Base-by-base conservation (phyloP, 2,888 invertebrate species). In the Blastobasis lacticolella region DNA sequence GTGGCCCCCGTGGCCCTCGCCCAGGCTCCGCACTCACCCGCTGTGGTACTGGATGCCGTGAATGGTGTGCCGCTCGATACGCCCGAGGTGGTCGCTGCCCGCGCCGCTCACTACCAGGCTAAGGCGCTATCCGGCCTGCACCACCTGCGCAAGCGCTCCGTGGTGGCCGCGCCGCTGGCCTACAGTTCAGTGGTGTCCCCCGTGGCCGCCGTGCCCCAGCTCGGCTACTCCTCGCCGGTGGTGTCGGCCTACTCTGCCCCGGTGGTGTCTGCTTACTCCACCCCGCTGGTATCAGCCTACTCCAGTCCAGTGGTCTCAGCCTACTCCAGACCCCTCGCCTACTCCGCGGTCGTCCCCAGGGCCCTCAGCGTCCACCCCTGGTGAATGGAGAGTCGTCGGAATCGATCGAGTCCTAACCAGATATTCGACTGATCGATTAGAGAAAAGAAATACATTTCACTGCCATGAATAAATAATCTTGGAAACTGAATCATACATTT, bases 31-130 rank as follows among this genome's bases (percentile, higher is more conserved):
- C 76, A 81, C 71, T 74, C 84, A 0, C 87, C 88, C 42, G 88
- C 87, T 43, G 78, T 87, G 23, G 81, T 86, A 41, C 63, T 88
- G 63, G 83, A 85, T 49, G 75, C 87, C 45, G 78, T 78, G 46
- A 68, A 80, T 59, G 87, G 88, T 50, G 88, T 88, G 9, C 88
- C 88, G 43, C 72, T 89, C 48, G 87, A 89, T 64, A 88, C 88
- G 10, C 83, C 86, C 57, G 88, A 85, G 56, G 88, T 88, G 7
- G 86, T 88, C 49, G 85, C 87, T 51, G 88, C 87, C 41, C 85
- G 84, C 52, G 78, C 79, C 48, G 81, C 78, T 7, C 88, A 86
- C 73, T 85, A 68, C 77, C 81, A 84, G 52, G 82, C 87, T 48
- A 86, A 85, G 70, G 85, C 84, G 49, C 66, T 84, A 54, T 73